Conservation (phyloP, 1,140 invertebrate species). For the Mizuhopecten yessoensis region DNA sequence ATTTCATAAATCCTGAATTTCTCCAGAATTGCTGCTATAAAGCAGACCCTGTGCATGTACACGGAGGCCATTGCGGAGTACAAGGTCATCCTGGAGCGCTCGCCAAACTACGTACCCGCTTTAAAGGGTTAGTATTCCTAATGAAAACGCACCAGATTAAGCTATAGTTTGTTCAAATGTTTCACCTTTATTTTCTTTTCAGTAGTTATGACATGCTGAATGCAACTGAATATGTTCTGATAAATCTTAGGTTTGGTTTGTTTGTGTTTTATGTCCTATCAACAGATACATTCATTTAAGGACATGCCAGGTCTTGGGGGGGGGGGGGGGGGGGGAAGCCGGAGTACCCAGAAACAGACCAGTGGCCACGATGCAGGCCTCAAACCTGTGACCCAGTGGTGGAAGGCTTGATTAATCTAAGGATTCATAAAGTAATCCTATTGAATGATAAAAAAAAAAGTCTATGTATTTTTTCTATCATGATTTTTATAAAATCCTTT, state of each 20-base stretch:
- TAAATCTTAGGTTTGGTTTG: too few species aligned
- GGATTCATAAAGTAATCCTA: too few species aligned
- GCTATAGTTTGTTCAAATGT: not conserved
- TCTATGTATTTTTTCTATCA: not conserved
- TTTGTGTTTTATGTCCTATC: too few species aligned
- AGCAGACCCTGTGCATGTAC: conserved; percentile 89
- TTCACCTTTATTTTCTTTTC: not conserved
- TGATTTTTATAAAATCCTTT: not conserved
- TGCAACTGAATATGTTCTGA: not conserved
- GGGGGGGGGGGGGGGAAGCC: too few species aligned
- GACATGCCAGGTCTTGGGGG: too few species aligned
- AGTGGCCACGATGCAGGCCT: too few species aligned
- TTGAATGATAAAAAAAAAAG: too few species aligned
- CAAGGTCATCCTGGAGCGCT: conserved; percentile 86
- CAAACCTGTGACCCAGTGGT: too few species aligned
- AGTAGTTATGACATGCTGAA: not conserved
- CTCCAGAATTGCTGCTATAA: conserved; percentile 88
- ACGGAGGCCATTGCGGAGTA: conserved; percentile 89
- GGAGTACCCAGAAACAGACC: too few species aligned
- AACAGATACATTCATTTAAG: too few species aligned
- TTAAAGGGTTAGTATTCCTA: conserved; percentile 86
- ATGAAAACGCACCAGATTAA: not conserved
- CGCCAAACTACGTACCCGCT: conserved; percentile 89
- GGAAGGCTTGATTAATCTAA: too few species aligned
- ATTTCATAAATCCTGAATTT: too few species aligned